phyloP scores from a whole-genome alignment of 2,797 vertebrate genomes.

The Ambastaia sidthimunki region DNA sequence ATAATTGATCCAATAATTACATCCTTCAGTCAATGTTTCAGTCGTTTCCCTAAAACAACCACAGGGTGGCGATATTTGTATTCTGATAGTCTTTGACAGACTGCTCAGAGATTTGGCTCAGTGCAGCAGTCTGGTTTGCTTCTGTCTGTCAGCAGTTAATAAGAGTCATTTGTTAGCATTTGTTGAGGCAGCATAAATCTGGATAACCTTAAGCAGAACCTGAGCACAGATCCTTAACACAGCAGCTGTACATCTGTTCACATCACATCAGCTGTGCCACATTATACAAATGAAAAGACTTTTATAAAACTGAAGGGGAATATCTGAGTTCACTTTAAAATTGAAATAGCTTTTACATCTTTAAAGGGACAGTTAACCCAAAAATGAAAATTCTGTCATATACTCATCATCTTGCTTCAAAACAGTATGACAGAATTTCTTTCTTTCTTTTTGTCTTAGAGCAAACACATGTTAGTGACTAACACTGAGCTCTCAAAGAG shows the following conservation, averaged over 20 bases:
- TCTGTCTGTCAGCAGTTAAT: slow-evolving; percentile 65
- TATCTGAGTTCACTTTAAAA: background rate
- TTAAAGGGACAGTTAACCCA: background rate
- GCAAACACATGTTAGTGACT: background rate
- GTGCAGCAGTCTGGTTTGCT: slow-evolving; percentile 43
- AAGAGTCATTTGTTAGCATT: slow-evolving; percentile 67
- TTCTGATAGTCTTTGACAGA: background rate
- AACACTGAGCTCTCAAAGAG: background rate
- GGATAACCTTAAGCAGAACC: slow-evolving; percentile 42
- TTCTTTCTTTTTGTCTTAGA: background rate
- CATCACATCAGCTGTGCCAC: slow-evolving; percentile 25
- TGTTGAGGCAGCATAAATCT: slow-evolving; percentile 59
- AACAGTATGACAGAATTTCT: background rate
- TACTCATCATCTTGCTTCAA: background rate
- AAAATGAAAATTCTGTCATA: background rate
- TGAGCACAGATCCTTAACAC: slow-evolving; percentile 45
- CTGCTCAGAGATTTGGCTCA: slow-evolving; percentile 42
- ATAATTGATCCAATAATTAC: background rate
- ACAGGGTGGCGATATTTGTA: slow-evolving; percentile 31
- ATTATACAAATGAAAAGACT: slow-evolving; percentile 34
- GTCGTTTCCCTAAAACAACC: background rate
- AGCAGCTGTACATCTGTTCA: slow-evolving; percentile 43
- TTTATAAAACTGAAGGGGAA: background rate
- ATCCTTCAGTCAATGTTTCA: background rate
- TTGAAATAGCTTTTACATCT: background rate